Evolutionary conservation across 2,113 vertebrate species (phyloP).

Genomic region (Mionectes macconnelli): DNA sequence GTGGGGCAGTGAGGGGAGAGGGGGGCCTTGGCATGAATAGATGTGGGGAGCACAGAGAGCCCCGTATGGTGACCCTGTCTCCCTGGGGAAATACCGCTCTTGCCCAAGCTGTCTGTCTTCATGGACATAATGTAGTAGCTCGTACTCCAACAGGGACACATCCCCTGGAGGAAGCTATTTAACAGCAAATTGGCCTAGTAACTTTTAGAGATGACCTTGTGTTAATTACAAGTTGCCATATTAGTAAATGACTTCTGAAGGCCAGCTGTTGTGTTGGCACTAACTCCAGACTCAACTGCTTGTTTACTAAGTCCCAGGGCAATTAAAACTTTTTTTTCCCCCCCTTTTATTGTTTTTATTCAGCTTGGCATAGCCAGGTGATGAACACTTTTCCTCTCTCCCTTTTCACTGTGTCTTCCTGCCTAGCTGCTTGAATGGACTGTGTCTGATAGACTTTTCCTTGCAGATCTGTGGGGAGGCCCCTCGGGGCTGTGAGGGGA

Average conservation of each 20-base stretch:
- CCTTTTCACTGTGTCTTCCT: not conserved
- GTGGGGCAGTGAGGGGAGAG: not conserved
- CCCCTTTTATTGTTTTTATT: not conserved
- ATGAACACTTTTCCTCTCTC: not conserved
- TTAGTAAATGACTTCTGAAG: constrained; percentile 66
- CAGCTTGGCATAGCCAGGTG: not conserved
- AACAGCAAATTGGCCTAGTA: constrained; percentile 63
- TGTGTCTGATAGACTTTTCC: not conserved
- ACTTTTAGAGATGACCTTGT: constrained; percentile 68
- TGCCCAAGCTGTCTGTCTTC: not conserved
- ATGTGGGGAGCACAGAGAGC: not conserved
- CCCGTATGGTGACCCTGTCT: not conserved
- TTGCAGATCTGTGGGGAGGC: not conserved
- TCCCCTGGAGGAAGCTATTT: constrained; percentile 60
- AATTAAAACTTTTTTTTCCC: not conserved
- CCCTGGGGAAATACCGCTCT: not conserved
- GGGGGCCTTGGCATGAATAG: not conserved
- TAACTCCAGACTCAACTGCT: constrained; percentile 51
- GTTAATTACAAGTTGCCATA: constrained; percentile 69
- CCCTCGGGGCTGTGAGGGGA: too few species aligned
- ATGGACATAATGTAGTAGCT: not conserved
- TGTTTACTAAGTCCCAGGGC: constrained; percentile 49
- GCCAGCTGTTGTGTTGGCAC: constrained; percentile 68
- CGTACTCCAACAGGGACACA: not conserved
- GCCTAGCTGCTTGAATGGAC: not conserved